phyloP scores from a whole-genome alignment of 2,113 vertebrate species.

The Onychostoma macrolepis region DNA sequence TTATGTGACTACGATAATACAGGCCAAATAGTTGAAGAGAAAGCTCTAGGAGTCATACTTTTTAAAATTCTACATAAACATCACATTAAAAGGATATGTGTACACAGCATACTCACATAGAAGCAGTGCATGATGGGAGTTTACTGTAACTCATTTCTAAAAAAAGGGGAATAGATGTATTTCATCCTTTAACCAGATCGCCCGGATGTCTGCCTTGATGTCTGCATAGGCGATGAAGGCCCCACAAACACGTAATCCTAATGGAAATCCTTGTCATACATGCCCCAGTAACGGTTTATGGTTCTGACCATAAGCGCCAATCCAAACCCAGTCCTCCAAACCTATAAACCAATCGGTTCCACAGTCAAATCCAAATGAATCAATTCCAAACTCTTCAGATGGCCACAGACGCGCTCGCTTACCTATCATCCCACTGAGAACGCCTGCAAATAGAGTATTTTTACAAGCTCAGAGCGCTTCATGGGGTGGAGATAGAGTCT shows the following conservation, averaged over 20 bases:
- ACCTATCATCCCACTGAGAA: conserved; percentile 23
- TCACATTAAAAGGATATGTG: background rate
- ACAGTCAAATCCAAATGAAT: conserved; percentile 68
- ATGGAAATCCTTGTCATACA: conserved; percentile 65
- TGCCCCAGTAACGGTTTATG: conserved; percentile 62
- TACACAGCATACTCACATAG: background rate
- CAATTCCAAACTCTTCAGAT: conserved; percentile 60
- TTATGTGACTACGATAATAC: background rate
- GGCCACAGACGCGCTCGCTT: conserved; percentile 40
- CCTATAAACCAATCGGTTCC: conserved; percentile 69
- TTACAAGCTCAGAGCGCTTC: conserved; percentile 13
- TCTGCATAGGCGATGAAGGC: conserved; percentile 41
- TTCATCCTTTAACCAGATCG: conserved; percentile 17
- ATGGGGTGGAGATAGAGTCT: conserved; percentile 24
- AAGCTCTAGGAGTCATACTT: background rate
- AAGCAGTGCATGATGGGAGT: background rate
- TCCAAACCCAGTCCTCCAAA: conserved; percentile 49
- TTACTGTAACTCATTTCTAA: conserved; percentile 2
- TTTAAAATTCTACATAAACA: background rate
- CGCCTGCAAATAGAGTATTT: conserved; percentile 25
- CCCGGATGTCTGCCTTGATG: conserved; percentile 7
- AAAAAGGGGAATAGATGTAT: background rate
- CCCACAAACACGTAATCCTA: conserved; percentile 64
- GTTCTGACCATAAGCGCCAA: conserved; percentile 58
- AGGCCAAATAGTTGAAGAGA: background rate